Conservation (phyloP, 1,140 invertebrate genomes). For the Lethrus apterus region DNA sequence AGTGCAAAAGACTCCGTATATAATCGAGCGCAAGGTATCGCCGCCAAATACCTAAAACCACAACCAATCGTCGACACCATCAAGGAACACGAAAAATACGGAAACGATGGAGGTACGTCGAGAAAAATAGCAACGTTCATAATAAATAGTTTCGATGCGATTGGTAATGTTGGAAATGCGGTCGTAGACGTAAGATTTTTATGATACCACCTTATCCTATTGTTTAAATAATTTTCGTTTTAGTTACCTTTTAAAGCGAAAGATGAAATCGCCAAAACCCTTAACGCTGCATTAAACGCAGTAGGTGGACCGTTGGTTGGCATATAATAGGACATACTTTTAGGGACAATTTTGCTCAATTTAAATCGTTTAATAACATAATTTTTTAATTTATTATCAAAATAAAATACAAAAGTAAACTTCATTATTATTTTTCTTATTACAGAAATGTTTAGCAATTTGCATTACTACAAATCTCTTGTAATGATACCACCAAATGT, state of each 20-base stretch:
- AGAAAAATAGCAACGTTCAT: background rate
- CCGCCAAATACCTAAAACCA: background rate
- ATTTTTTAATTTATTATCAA: too few relatives aligned
- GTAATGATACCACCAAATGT: too few relatives aligned
- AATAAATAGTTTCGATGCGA: background rate
- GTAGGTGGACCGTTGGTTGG: background rate
- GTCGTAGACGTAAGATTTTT: background rate
- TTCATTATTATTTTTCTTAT: too few relatives aligned
- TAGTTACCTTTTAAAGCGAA: slow-evolving; percentile 2
- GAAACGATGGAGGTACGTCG: background rate
- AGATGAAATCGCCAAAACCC: background rate
- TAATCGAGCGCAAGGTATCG: background rate
- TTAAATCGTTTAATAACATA: too few relatives aligned
- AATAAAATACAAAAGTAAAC: too few relatives aligned
- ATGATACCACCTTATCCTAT: background rate
- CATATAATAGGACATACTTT: too few relatives aligned
- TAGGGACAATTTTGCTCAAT: too few relatives aligned
- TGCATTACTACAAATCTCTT: too few relatives aligned
- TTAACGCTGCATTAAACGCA: slow-evolving; percentile 3
- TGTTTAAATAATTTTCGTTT: background rate
- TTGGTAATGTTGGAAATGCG: background rate
- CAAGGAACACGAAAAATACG: slow-evolving; percentile 2
- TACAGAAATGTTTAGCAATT: too few relatives aligned
- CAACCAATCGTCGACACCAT: slow-evolving; percentile 7
- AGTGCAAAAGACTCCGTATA: slow-evolving; percentile 8